Evolutionary conservation across 2,888 invertebrate genomes (phyloP).

Genomic region (Atrina japonica): DNA sequence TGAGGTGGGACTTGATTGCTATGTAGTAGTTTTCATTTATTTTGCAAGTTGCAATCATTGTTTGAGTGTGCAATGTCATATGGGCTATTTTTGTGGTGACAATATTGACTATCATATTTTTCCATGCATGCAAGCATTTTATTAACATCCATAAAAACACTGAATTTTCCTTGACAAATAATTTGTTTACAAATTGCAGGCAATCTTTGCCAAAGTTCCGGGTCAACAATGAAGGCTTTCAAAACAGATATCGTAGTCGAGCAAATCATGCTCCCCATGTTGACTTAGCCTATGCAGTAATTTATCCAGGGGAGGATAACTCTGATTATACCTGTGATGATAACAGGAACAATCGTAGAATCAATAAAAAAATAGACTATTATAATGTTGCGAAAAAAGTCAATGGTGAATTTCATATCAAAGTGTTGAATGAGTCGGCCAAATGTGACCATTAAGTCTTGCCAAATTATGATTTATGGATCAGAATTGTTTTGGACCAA

Average conservation of each 20-base stretch:
- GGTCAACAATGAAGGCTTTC: slow-evolving; percentile 73
- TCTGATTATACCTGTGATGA: slow-evolving; percentile 67
- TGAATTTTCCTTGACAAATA: too few species aligned
- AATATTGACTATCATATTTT: too few species aligned
- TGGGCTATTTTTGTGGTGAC: too few species aligned
- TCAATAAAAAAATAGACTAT: slow-evolving; percentile 63
- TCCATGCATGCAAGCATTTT: too few species aligned
- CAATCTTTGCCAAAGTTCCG: slow-evolving; percentile 65
- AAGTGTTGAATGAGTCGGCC: slow-evolving; percentile 50
- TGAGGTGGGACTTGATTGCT: too few species aligned
- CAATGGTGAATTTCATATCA: slow-evolving; percentile 67
- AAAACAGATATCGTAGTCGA: slow-evolving; percentile 70
- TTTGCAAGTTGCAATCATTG: too few species aligned
- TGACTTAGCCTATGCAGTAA: slow-evolving; percentile 68
- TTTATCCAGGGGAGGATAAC: slow-evolving; percentile 74
- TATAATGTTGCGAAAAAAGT: slow-evolving; percentile 64
- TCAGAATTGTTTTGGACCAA: too few species aligned
- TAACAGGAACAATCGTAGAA: slow-evolving; percentile 63
- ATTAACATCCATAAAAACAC: too few species aligned
- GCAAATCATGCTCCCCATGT: slow-evolving; percentile 65
- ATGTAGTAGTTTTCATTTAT: too few species aligned
- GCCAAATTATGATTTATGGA: background rate
- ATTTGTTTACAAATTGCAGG: slow-evolving; percentile 54
- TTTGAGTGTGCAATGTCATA: too few species aligned
- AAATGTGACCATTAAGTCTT: slow-evolving; percentile 22